Evolutionary conservation across 2,113 vertebrate species (phyloP), one percentile per base, ranked within the genome.

Genomic region (Lipophrys pholis): DNA sequence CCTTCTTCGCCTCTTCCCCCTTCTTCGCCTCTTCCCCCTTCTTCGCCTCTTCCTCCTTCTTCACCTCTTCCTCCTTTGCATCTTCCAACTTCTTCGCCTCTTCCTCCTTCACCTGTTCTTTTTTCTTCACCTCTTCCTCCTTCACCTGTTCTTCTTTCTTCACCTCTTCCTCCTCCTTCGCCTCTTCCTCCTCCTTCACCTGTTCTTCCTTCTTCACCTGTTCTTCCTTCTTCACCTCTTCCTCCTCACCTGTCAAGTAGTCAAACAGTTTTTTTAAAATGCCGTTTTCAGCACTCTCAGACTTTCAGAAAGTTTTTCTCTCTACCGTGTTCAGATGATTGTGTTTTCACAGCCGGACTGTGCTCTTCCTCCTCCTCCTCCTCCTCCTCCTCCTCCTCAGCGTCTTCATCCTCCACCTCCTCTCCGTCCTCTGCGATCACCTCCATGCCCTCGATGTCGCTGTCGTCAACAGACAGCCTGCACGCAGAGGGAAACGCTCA

Each of bases 381-480:
- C 5, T 14, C 36, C 0, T 79, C 79, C 0, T 78, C 64, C 21
- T 41, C 7, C 6, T 3, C 15, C 39, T 76, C 78, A 9, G 15
- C 1, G 2, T 53, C 65, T 0, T 73, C 76, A 0, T 72, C 53
- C 9, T 76, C 41, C 51, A 78, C 21, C 11, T 57, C 56, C 45
- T 84, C 80, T 36, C 70, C 83, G 6, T 91, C 89, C 75, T 91
- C 90, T 16, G 83, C 90, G 5, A 91, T 82, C 60, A 92, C 90
- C 62, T 83, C 89, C 90, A 91, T 90, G 21, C 90, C 92, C 67
- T 91, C 90, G 7, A 90, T 84, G 79, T 93, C 90, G 16, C 86
- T 90, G 5, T 87, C 88, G 6, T 87, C 86, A 2, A 15, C 74
- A 40, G 79, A 73, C 3, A 15, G 71, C 59, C 85, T 89, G 77